phyloP scores from a whole-genome alignment of 1,140 invertebrate species.

The Cyclina sinensis region DNA sequence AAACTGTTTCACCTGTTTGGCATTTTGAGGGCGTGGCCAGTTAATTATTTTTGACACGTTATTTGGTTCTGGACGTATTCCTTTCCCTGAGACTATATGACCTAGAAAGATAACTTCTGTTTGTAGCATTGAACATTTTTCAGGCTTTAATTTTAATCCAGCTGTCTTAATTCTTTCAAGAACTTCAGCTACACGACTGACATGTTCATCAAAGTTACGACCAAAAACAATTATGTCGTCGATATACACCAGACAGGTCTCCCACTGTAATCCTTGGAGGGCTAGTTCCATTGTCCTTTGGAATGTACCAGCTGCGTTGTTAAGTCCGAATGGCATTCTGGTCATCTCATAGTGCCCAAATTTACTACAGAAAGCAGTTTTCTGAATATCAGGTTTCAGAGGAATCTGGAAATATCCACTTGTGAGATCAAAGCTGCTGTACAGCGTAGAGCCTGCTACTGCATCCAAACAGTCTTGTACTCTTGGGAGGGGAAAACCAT shows the following conservation, averaged over 20 bases:
- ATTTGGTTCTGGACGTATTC: constrained; percentile 41
- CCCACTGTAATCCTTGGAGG: constrained; percentile 57
- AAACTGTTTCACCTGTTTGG: constrained; percentile 62
- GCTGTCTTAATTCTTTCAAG: constrained; percentile 33
- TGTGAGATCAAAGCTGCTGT: not conserved
- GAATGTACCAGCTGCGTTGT: constrained; percentile 32
- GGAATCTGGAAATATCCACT: no score
- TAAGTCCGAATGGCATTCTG: not conserved
- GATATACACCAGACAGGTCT: constrained; percentile 55
- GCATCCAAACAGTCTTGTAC: not conserved
- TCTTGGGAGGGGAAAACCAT: not conserved
- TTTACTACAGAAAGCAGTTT: constrained; percentile 75
- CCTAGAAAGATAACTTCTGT: constrained; percentile 48
- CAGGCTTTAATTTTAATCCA: constrained; percentile 61
- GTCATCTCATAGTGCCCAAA: constrained; percentile 23
- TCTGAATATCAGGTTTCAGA: not conserved
- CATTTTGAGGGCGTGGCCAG: constrained; percentile 62
- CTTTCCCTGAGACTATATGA: constrained; percentile 51
- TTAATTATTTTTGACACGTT: constrained; percentile 3
- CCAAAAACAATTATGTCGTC: constrained; percentile 69
- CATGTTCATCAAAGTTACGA: constrained; percentile 38
- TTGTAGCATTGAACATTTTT: constrained; percentile 66
- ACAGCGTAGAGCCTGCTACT: not conserved
- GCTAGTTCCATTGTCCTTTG: constrained; percentile 51
- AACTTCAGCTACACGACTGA: constrained; percentile 3